A percentile compares a stretch with the other conserved stretches of the same genome.
Evolutionary conservation across 2,888 invertebrate genomes (phyloP).

Genomic region (Eilema griseolum): DNA sequence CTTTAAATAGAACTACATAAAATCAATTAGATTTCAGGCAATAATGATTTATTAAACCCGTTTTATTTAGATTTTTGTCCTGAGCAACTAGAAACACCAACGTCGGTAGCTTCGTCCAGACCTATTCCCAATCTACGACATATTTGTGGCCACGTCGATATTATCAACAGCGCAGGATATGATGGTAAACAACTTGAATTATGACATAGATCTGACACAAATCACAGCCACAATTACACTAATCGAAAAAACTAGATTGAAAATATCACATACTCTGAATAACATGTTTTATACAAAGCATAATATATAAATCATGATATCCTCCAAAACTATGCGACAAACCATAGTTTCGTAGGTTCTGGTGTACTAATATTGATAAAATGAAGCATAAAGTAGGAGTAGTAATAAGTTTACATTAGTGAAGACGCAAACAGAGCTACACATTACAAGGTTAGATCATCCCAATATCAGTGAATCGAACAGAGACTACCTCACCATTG

Average conservation of each 20-base stretch:
- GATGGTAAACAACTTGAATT: slow-evolving; percentile 55
- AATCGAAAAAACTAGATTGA: not conserved
- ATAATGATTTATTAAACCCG: not conserved
- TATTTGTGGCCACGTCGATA: slow-evolving; percentile 57
- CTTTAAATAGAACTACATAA: not conserved
- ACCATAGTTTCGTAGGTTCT: not conserved
- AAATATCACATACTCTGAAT: not conserved
- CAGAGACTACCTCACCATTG: too few species aligned
- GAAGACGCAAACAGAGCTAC: too few species aligned
- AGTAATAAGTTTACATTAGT: too few species aligned
- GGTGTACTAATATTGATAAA: not conserved
- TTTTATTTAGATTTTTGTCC: slow-evolving; percentile 58
- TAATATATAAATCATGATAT: too few species aligned
- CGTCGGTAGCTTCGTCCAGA: slow-evolving; percentile 54
- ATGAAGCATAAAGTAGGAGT: not conserved
- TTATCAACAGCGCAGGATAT: slow-evolving; percentile 55
- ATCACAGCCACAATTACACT: not conserved
- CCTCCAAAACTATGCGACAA: not conserved
- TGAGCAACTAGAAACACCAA: slow-evolving; percentile 46
- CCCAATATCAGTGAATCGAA: not conserved
- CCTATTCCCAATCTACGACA: slow-evolving; percentile 67
- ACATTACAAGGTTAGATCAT: not conserved
- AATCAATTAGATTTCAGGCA: not conserved
- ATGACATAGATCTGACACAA: slow-evolving; percentile 3
- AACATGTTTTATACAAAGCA: not conserved